These are phyloP conservation scores for Perca flavescens DNA, from an alignment of 2,113 vertebrate genomes.

Conservation along the genomic window DNA sequence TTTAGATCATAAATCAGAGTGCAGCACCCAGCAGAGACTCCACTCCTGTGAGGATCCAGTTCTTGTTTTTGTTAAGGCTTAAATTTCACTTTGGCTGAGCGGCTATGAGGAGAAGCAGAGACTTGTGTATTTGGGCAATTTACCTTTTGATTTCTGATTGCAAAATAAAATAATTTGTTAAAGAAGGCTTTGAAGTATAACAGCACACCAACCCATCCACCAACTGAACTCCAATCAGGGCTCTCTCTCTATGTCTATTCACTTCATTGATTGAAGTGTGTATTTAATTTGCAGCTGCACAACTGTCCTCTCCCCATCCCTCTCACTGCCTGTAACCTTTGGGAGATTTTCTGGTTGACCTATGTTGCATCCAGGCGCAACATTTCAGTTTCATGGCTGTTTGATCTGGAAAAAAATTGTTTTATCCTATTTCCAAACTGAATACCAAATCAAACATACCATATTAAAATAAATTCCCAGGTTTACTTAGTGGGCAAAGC, in stretches of 20 bases:
- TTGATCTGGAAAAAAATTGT: not conserved
- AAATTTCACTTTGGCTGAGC: constrained; percentile 25
- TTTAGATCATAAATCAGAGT: not conserved
- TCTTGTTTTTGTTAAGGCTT: constrained; percentile 57
- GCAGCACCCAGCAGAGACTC: not conserved
- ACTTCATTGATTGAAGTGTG: constrained; percentile 32
- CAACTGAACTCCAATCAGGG: constrained; percentile 58
- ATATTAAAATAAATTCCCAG: not conserved
- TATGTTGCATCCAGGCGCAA: constrained; percentile 1
- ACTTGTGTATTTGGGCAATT: constrained; percentile 23
- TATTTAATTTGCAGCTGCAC: constrained; percentile 55
- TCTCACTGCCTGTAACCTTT: constrained; percentile 19
- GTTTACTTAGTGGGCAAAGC: not conserved
- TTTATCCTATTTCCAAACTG: not conserved
- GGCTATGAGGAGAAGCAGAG: constrained; percentile 34
- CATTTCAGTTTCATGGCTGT: constrained; percentile 4
- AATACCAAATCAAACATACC: too few species aligned
- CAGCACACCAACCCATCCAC: constrained; percentile 26
- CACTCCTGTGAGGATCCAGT: constrained; percentile 54
- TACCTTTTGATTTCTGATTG: constrained; percentile 29
- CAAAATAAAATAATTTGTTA: constrained; percentile 27
- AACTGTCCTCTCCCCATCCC: constrained; percentile 27
- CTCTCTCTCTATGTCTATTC: not conserved
- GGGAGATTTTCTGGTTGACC: constrained; percentile 17
- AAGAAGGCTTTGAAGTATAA: constrained; percentile 47